phyloP scores from a whole-genome alignment of 2,797 vertebrate genomes.

The Ceryle rudis region DNA sequence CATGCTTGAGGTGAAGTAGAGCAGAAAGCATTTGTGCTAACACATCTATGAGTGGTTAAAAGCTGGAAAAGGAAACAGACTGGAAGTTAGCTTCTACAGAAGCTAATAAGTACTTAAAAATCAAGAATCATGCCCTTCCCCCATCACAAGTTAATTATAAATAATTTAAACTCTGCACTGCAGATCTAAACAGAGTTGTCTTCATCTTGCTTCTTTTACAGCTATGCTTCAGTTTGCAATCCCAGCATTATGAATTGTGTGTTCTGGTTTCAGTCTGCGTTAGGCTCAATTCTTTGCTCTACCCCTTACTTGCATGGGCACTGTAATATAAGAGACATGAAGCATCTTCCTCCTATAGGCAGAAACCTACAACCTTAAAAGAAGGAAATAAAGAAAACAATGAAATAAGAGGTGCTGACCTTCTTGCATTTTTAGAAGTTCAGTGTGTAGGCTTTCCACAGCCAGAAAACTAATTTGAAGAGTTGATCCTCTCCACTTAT shows the following conservation, averaged over 20 bases:
- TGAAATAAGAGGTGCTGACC: not conserved
- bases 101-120: not conserved
- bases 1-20: not conserved
- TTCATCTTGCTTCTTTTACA: not conserved
- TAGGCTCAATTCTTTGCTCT: not conserved
- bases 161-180: not conserved
- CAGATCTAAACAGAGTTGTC: not conserved
- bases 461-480: not conserved
- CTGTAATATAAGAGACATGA: not conserved
- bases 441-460: not conserved
- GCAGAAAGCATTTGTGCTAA: not conserved
- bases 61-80: not conserved
- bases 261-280: not conserved
- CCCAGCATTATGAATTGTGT: not conserved
- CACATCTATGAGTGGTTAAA: not conserved
- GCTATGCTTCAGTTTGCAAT: not conserved
- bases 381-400: not conserved
- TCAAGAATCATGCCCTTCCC: not conserved
- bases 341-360: not conserved
- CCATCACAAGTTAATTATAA: not conserved
- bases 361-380: not conserved
- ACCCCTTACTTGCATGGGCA: not conserved
- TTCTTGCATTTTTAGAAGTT: not conserved
- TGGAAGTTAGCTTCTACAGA: not conserved
- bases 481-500: not conserved